Evolutionary conservation across 30 jellyfish, hydroid and myxozoan species (phyloP).

Genomic region (Cassiopea xamachana): DNA sequence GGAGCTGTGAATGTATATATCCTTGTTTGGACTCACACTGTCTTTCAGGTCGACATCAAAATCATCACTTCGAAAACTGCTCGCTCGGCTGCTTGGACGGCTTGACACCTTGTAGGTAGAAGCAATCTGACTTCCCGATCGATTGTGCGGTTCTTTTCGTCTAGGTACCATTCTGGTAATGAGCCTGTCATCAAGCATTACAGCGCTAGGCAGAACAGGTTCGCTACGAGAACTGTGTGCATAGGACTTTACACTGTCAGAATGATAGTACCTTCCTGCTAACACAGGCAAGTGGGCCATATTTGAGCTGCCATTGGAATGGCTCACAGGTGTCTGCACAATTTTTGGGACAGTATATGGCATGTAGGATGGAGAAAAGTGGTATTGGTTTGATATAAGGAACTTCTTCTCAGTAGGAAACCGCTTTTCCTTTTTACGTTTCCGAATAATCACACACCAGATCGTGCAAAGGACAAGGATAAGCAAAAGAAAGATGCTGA

Average conservation of each 20-base stretch:
- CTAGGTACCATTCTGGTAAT: slow-evolving; percentile 37
- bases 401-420: slow-evolving; percentile 46
- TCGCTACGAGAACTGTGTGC: slow-evolving; percentile 43
- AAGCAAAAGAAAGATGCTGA: slow-evolving; percentile 49
- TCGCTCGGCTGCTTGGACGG: slow-evolving; percentile 77
- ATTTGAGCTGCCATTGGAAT: not conserved
- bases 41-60: slow-evolving; percentile 34
- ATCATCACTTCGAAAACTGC: slow-evolving; percentile 68
- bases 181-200: slow-evolving; percentile 62
- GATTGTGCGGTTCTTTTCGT: not conserved
- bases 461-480: slow-evolving; percentile 27
- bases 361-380: slow-evolving; percentile 36
- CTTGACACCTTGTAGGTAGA: slow-evolving; percentile 20
- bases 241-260: slow-evolving; percentile 22
- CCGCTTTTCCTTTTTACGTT: not conserved
- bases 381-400: slow-evolving; percentile 25
- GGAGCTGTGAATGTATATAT: slow-evolving; percentile 63
- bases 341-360: slow-evolving; percentile 72
- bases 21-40: slow-evolving; percentile 28
- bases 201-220: slow-evolving; percentile 48
- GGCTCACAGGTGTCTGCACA: slow-evolving; percentile 41
- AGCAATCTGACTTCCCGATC: slow-evolving; percentile 53
- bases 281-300: not conserved
- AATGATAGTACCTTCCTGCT: slow-evolving; percentile 26
- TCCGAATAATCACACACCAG: slow-evolving; percentile 49